phyloP scores from a whole-genome alignment of 2,888 invertebrate genomes.

The Amiota minor region DNA sequence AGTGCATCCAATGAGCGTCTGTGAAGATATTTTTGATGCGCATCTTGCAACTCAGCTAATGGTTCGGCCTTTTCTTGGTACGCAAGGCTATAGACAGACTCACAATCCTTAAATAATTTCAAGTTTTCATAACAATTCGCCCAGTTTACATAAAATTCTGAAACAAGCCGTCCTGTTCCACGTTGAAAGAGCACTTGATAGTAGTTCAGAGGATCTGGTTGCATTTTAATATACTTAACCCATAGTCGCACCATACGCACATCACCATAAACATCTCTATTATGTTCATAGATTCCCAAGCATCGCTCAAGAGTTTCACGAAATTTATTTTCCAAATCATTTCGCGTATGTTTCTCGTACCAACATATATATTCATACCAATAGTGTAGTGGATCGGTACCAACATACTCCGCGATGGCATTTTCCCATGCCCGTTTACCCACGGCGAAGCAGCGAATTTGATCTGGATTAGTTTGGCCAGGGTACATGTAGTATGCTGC shows the following conservation, averaged over 20 bases:
- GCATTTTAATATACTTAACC: conserved; percentile 91
- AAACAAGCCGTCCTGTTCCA: conserved; percentile 86
- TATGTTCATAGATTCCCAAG: conserved; percentile 85
- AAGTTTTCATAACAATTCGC: conserved; percentile 88
- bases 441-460: conserved; percentile 70
- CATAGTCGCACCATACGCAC: conserved; percentile 88
- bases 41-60: conserved; percentile 81
- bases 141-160: conserved; percentile 91
- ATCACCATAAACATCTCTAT: conserved; percentile 88
- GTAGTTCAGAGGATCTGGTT: conserved; percentile 84
- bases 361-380: conserved; percentile 94
- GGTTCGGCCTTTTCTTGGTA: conserved; percentile 86
- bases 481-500: conserved; percentile 52
- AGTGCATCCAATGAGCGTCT: conserved; percentile 74
- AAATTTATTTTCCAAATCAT: conserved; percentile 92
- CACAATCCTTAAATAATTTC: conserved; percentile 88
- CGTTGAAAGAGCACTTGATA: conserved; percentile 87
- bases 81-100: conserved; percentile 86
- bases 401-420: conserved; percentile 85
- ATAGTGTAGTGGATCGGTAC: conserved; percentile 89
- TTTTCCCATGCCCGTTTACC: conserved; percentile 82
- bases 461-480: conserved; percentile 57
- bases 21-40: conserved; percentile 85
- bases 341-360: conserved; percentile 85
- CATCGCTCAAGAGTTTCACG: conserved; percentile 90